These are phyloP conservation scores for Melitaea athalia DNA, from an alignment of 2,888 invertebrate species.

Conservation along the genomic window DNA sequence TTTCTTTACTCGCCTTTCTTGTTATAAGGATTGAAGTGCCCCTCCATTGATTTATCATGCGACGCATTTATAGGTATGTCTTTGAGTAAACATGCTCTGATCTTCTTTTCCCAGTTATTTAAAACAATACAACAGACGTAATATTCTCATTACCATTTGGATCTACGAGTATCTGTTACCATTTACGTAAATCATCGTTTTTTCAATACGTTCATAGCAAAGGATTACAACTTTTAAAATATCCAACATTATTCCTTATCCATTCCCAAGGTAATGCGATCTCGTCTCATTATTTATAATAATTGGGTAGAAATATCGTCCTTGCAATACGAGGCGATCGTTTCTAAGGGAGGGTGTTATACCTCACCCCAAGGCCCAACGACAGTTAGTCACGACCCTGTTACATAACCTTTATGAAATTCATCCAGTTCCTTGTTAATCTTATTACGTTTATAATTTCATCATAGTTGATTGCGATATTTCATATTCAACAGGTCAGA, in stretches of 20 bases:
- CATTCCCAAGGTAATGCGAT: constrained; percentile 56
- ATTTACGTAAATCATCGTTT: neutral
- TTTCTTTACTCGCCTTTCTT: no score
- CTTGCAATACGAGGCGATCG: constrained; percentile 49
- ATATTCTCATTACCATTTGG: neutral
- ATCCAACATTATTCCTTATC: constrained; percentile 44
- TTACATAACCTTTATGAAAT: constrained; percentile 26
- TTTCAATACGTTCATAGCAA: no score
- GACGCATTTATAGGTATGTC: neutral
- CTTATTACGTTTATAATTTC: constrained; percentile 5
- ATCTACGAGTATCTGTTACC: neutral
- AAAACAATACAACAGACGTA: neutral
- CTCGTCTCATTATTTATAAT: constrained; percentile 70
- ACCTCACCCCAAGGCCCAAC: constrained; percentile 32
- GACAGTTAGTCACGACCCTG: constrained; percentile 26
- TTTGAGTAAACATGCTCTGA: neutral
- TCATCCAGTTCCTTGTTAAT: constrained; percentile 14
- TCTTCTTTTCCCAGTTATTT: neutral
- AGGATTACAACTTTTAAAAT: constrained; percentile 27
- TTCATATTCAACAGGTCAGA: constrained; percentile 10
- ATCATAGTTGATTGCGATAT: neutral
- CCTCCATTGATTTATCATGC: neutral
- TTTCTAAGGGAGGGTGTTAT: constrained; percentile 44
- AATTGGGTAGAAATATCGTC: constrained; percentile 61
- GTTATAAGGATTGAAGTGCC: no score